Base-by-base conservation (phyloP, 2,888 invertebrate genomes). In the Tinea trinotella region DNA sequence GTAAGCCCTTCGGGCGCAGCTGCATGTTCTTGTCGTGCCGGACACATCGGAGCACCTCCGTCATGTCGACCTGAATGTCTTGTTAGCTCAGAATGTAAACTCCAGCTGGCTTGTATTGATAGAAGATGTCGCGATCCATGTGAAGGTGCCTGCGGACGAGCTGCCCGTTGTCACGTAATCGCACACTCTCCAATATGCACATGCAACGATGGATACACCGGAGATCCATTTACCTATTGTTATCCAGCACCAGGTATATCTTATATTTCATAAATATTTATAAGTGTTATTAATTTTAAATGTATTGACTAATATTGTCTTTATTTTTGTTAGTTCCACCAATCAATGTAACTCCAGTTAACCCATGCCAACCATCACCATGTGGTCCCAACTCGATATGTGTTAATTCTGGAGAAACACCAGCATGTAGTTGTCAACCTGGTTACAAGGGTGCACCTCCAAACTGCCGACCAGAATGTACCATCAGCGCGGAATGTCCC, bases 21-120 rank as follows among this genome's bases (percentile, higher is more conserved):
- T 17, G 82, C 90, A 55, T 94, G 94, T 67, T 89, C 90, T 4
- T 95, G 94, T 67, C 84, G 90, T 36, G 79, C 89, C 1, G 90
- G 91, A 50, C 93, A 92, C 62, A 87, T 91, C 53, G 95, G 95
- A 10, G 88, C 91, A 57, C 92, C 94, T 2, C 90, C 94, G 3
- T 88, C 89, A 57, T 93, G 93, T 67, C 86, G 92, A 57, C 93
- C 93, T 4, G 93, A 93, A 76, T 93, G 93, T 65, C 89, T 90
- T 0, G 89, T 90, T 50, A 92, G 92, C 63, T 89, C 90, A 9
- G 93, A 93, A 62, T 93, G 93, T 68, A 76, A 89, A 55, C 85
- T 90, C 44, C 87, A 89, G 61, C 81, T 90, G 62, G 90, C 92
- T 12, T 93, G 93, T 61, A 88, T 91, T 58, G 91, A 91, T 62